Percentiles rank a stretch among this genome's conserved stretches.
Evolutionary conservation across 1,140 invertebrate species (phyloP).

Genomic region (Whitmania pigra): DNA sequence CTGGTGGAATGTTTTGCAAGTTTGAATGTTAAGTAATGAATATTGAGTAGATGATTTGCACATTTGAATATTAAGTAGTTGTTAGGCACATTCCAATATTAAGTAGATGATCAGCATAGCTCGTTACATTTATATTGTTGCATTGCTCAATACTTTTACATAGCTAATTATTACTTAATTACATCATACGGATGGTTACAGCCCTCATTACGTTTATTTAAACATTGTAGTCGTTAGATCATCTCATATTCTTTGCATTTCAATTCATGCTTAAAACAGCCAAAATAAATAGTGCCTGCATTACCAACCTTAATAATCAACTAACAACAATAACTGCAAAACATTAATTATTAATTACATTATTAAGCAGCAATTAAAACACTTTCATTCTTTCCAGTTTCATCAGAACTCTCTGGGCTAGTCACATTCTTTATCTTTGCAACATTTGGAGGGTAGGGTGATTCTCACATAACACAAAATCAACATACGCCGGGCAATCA

Average conservation of each 20-base stretch:
- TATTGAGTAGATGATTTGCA: background rate
- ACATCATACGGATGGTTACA: too few species aligned
- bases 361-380: background rate
- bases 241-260: background rate
- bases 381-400: too few species aligned
- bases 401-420: too few species aligned
- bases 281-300: background rate
- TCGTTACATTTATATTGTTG: too few species aligned
- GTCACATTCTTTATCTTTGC: background rate
- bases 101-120: background rate
- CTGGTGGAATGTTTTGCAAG: constrained; percentile 43
- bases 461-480: background rate
- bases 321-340: too few species aligned
- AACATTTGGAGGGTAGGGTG: background rate
- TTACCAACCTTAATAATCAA: too few species aligned
- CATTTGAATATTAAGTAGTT: background rate
- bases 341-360: too few species aligned
- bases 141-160: too few species aligned
- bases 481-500: too few species aligned
- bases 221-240: background rate
- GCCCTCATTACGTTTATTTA: background rate
- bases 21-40: background rate
- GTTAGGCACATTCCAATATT: background rate
- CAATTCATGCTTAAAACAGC: background rate
- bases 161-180: too few species aligned